Evolutionary conservation across 2,797 vertebrate species (phyloP).

Genomic region (Muraenolepis orangiensis): DNA sequence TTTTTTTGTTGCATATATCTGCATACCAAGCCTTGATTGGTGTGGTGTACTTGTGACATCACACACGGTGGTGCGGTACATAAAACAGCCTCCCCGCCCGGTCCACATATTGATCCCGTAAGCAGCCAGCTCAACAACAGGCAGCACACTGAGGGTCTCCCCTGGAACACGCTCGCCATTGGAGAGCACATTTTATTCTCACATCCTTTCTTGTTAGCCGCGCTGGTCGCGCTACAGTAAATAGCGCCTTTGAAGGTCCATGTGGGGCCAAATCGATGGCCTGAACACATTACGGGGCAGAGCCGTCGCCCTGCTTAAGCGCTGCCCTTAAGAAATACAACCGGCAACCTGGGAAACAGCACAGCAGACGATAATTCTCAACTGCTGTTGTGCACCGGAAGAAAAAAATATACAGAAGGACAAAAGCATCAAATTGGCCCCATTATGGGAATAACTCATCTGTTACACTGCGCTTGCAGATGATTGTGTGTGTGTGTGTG

Average conservation of each 20-base stretch:
- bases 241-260: not conserved
- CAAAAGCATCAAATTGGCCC: not conserved
- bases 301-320: not conserved
- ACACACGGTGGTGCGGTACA: too few species aligned
- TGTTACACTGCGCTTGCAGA: not conserved
- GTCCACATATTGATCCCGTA: too few species aligned
- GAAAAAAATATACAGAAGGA: not conserved
- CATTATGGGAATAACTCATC: not conserved
- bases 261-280: not conserved
- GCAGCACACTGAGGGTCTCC: too few species aligned
- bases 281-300: not conserved
- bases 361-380: not conserved
- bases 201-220: not conserved
- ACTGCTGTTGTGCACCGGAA: not conserved
- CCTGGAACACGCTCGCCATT: not conserved
- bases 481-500: not conserved
- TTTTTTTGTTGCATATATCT: not conserved
- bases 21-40: not conserved
- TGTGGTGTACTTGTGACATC: not conserved
- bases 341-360: not conserved
- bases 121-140: too few species aligned
- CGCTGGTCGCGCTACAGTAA: not conserved
- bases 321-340: constrained; percentile 2
- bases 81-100: too few species aligned
- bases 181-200: not conserved